A percentile compares a stretch with the other conserved stretches of the same genome.
Evolutionary conservation across 2,888 invertebrate species (phyloP).

Genomic region (Dynastes maya): DNA sequence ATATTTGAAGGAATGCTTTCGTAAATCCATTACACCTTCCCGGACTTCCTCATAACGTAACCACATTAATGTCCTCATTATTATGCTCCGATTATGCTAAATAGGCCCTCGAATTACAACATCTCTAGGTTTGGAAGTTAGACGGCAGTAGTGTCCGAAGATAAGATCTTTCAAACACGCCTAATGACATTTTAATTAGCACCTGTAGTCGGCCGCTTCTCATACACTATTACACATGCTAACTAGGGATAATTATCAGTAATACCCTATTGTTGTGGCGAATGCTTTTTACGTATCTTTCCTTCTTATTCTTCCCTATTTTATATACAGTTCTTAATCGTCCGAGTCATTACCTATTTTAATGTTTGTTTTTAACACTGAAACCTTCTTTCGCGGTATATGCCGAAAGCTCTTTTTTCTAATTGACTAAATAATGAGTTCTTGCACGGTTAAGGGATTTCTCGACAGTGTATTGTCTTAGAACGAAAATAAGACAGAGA

Average conservation of each 20-base stretch:
- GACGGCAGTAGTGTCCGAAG: conserved; percentile 54
- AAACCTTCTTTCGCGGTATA: neutral
- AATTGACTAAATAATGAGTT: conserved; percentile 38
- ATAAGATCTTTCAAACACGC: conserved; percentile 57
- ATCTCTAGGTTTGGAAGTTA: conserved; percentile 32
- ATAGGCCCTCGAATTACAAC: conserved; percentile 35
- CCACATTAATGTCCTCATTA: neutral
- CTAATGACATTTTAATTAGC: conserved; percentile 62
- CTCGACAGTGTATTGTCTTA: neutral
- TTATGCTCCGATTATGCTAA: conserved; percentile 42
- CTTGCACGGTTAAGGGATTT: conserved; percentile 24
- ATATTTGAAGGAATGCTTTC: too few relatives aligned
- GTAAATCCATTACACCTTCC: too few relatives aligned
- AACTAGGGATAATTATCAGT: conserved; percentile 60
- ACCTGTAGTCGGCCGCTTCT: conserved; percentile 60
- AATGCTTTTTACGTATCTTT: neutral
- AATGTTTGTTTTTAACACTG: conserved; percentile 9
- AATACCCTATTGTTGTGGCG: conserved; percentile 33
- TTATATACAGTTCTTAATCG: conserved; percentile 14
- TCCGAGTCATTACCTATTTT: conserved; percentile 21
- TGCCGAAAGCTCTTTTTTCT: conserved; percentile 12
- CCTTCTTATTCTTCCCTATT: neutral
- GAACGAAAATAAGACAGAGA: conserved; percentile 15
- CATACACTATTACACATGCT: conserved; percentile 64
- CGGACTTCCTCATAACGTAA: too few relatives aligned